A percentile compares a stretch with the other conserved stretches of the same genome.
phyloP scores from a whole-genome alignment of 2,113 vertebrate species.

The Gambusia holbrooki region DNA sequence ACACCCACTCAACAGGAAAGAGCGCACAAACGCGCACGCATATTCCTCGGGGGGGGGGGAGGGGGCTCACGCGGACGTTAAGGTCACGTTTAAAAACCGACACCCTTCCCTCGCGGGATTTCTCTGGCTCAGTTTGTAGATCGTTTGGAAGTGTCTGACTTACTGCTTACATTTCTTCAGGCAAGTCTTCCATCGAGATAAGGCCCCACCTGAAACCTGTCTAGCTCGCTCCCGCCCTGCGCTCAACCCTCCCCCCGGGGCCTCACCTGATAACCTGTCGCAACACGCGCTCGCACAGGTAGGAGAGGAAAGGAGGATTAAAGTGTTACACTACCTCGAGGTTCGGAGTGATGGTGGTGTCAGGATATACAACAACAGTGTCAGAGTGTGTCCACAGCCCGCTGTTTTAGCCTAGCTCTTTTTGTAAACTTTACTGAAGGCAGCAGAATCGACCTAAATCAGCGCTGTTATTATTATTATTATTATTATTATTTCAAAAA shows the following conservation, averaged over 20 bases:
- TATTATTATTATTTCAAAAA: background rate
- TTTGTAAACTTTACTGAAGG: slow-evolving; percentile 33
- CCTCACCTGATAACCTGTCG: slow-evolving; percentile 66
- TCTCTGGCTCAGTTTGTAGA: slow-evolving; percentile 49
- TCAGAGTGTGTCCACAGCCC: slow-evolving; percentile 11
- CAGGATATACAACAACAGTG: slow-evolving; percentile 35
- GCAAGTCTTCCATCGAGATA: slow-evolving; percentile 65
- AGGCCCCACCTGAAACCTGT: slow-evolving; percentile 68
- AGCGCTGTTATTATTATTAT: background rate
- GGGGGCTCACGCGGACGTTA: slow-evolving; percentile 13
- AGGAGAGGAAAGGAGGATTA: slow-evolving; percentile 56
- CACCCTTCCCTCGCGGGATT: slow-evolving; percentile 20
- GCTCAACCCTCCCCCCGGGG: slow-evolving; percentile 64
- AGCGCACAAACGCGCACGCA: slow-evolving; percentile 6
- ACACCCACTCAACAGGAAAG: slow-evolving; percentile 67
- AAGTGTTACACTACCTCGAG: slow-evolving; percentile 40
- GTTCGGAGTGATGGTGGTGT: slow-evolving; percentile 41
- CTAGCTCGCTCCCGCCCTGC: slow-evolving; percentile 63
- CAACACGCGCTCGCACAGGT: slow-evolving; percentile 51
- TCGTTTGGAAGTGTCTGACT: slow-evolving; percentile 60
- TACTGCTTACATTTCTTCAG: slow-evolving; percentile 64
- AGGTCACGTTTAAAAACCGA: slow-evolving; percentile 29
- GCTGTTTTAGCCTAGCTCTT: background rate
- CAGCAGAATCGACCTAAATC: slow-evolving; percentile 24
- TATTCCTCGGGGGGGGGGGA: background rate